Evolutionary conservation across 2,113 vertebrate species (phyloP), one percentile per base, ranked within the genome.

Genomic region (Elephantulus edwardii): DNA sequence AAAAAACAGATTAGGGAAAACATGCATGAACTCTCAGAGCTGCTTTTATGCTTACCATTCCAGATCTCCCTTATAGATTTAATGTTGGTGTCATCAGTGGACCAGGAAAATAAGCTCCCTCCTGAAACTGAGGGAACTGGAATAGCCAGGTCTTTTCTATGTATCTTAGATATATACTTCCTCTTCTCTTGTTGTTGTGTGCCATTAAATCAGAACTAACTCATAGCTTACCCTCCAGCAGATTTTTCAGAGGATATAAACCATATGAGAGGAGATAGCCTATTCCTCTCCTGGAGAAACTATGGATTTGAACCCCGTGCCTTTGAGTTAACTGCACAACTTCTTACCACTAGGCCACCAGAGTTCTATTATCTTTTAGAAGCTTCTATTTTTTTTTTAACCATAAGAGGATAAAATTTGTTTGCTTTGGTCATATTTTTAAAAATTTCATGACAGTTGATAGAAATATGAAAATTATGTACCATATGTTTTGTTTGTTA

Each of bases 381-480:
- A n/a, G n/a, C n/a, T n/a, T n/a, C n/a, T n/a, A n/a, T n/a, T n/a
- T n/a, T 28, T 78, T 60, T 94, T 52, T 91, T 38, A 83, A 95
- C 58, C 26, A 48, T 19, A 87, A 81, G 40, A 58, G 5, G 48
- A 74, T 13, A 48, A 78, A 78, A 30, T 79, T 80, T 56, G 74
- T 89, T 91, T 84, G 17, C 44, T 44, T 66, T 44, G 1, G 84
- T 75, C 68, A 52, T 90, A 48, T n/a, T 83, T 92, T 91, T 86
- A 38, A 84, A 58, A 77, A 86, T 82, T 79, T 86, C 70, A 52
- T 84, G 54, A 60, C 19, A 85, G 12, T 22, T 19, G 76, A 88
- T 80, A 66, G 54, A 83, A 89, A 72, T 86, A 42, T 76, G 40
- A 86, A 93, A 93, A 62, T 56, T 22, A n/a, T 54, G 33, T 62